Percentiles rank a stretch among this genome's conserved stretches.
Evolutionary conservation across 2,888 invertebrate genomes (phyloP).

Genomic region (Pyrochroa serraticornis): DNA sequence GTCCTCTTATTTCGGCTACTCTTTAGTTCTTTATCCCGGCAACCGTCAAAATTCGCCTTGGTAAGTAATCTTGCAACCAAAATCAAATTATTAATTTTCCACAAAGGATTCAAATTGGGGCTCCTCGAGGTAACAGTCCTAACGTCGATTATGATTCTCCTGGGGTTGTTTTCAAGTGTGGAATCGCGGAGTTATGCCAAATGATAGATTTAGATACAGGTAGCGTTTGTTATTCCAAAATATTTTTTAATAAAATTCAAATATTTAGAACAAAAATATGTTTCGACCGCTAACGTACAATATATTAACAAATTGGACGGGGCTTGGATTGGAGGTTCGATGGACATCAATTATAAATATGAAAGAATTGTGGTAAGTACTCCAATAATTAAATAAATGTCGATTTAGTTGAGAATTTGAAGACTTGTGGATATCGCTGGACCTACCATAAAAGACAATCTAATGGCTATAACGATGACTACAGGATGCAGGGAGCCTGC

Average conservation of each 20-base stretch:
- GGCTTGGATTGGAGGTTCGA: conserved; percentile 55
- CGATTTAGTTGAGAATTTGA: conserved; percentile 11
- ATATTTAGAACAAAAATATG: neutral
- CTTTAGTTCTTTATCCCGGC: conserved; percentile 45
- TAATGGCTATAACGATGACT: conserved; percentile 27
- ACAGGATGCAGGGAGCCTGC: conserved; percentile 50
- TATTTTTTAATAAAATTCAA: neutral
- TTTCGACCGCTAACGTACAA: neutral
- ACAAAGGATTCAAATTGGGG: conserved; percentile 50
- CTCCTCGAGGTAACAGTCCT: conserved; percentile 47
- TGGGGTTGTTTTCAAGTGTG: conserved; percentile 50
- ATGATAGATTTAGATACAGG: conserved; percentile 42
- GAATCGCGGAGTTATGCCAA: conserved; percentile 40
- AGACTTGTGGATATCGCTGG: conserved; percentile 35
- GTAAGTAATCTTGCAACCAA: conserved; percentile 31
- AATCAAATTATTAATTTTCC: neutral
- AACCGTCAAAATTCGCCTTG: conserved; percentile 32
- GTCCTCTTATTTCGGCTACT: conserved; percentile 53
- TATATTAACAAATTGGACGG: conserved; percentile 29
- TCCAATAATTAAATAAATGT: neutral
- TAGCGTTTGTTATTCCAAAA: conserved; percentile 15
- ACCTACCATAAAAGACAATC: conserved; percentile 7
- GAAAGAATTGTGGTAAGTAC: conserved; percentile 49
- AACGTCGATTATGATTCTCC: conserved; percentile 39
- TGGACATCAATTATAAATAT: conserved; percentile 50